Evolutionary conservation across 2,797 vertebrate genomes (phyloP).

Genomic region (Cyprinodon diabolis): DNA sequence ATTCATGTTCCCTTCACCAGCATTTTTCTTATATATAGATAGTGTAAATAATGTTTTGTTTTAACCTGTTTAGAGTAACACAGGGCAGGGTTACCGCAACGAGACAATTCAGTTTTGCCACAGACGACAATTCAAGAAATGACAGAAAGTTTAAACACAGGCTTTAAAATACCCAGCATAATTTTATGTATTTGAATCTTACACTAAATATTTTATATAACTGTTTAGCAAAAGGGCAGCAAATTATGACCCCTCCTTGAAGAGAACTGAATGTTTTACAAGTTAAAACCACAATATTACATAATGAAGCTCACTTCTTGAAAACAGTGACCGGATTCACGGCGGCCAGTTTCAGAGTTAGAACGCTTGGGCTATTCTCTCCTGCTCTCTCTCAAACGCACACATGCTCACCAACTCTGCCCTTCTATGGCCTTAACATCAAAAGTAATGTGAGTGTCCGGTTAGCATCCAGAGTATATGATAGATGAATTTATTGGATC

Average conservation of each 20-base stretch:
- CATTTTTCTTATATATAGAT: conserved; percentile 62
- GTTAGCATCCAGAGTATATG: too few species aligned
- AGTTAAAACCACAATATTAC: background rate
- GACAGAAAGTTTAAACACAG: conserved; percentile 31
- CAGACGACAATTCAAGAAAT: conserved; percentile 50
- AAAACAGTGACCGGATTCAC: background rate
- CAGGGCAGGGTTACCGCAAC: conserved; percentile 64
- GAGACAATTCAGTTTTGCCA: conserved; percentile 60
- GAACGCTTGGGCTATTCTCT: background rate
- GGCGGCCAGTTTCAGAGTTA: background rate
- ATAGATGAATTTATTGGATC: too few species aligned
- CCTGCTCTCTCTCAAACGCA: background rate
- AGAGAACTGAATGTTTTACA: background rate
- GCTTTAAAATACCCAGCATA: conserved; percentile 19
- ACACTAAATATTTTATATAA: background rate
- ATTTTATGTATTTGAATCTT: conserved; percentile 17
- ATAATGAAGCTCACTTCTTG: background rate
- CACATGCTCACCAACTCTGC: background rate
- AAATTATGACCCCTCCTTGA: background rate
- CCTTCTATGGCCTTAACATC: background rate
- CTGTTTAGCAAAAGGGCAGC: background rate
- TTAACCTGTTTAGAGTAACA: conserved; percentile 68
- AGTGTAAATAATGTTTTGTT: conserved; percentile 61
- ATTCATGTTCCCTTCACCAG: conserved; percentile 50
- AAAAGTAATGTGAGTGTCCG: too few species aligned